Evolutionary conservation across 2,888 invertebrate genomes (phyloP).

Genomic region (Bugula neritina): DNA sequence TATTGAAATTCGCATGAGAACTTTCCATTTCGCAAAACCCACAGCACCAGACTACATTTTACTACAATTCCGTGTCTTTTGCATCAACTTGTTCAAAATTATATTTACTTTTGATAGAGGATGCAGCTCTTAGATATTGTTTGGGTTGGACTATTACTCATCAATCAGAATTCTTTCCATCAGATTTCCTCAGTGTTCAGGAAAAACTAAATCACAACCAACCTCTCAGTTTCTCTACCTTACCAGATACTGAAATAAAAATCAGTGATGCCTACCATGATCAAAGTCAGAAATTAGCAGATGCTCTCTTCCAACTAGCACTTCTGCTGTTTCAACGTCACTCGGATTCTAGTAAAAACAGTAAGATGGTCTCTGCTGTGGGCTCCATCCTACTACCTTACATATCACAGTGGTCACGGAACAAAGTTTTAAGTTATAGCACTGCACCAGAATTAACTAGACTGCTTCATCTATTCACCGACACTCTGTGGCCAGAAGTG

Average conservation of each 20-base stretch:
- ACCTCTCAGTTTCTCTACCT: not conserved
- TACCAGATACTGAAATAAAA: not conserved
- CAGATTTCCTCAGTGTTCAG: not conserved
- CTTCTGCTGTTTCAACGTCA: slow-evolving; percentile 3
- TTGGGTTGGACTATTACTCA: not conserved
- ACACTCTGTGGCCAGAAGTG: slow-evolving; percentile 9
- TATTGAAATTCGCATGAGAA: too few relatives aligned
- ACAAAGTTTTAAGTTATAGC: not conserved
- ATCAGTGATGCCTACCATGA: not conserved
- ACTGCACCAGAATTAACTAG: not conserved
- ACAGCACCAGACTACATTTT: too few relatives aligned
- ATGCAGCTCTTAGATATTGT: not conserved
- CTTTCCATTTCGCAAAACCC: too few relatives aligned
- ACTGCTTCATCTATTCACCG: not conserved
- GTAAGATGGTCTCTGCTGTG: not conserved
- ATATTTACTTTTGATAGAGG: not conserved
- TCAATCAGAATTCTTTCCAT: not conserved
- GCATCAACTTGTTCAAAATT: not conserved
- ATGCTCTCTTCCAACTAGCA: not conserved
- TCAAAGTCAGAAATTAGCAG: slow-evolving; percentile 1
- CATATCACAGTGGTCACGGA: slow-evolving; percentile 2
- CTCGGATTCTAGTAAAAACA: slow-evolving; percentile 11
- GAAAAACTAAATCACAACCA: not conserved
- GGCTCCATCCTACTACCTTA: not conserved
- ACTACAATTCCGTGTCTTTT: too few relatives aligned